phyloP scores from a whole-genome alignment of 2,888 invertebrate species.

The Ochropacha duplaris region DNA sequence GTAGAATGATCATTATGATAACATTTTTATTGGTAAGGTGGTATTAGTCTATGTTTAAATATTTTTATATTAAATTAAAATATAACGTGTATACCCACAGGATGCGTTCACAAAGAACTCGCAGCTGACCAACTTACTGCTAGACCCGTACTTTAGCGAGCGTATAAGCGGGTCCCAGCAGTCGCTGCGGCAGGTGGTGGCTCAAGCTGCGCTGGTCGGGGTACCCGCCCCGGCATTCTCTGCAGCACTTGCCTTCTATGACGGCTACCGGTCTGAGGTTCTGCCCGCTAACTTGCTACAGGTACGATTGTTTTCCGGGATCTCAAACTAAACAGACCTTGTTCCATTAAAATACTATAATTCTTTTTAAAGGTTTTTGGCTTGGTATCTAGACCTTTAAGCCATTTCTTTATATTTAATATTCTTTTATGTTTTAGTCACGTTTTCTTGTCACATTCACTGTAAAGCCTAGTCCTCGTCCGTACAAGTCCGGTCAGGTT shows the following conservation, averaged over 20 bases:
- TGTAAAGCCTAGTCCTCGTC: no score
- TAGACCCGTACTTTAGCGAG: slow-evolving; percentile 96
- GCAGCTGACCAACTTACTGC: slow-evolving; percentile 91
- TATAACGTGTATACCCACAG: slow-evolving; percentile 60
- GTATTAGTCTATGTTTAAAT: no score
- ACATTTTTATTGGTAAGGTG: no score
- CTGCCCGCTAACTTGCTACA: slow-evolving; percentile 98
- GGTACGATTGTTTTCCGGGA: slow-evolving; percentile 73
- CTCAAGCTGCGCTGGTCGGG: slow-evolving; percentile 88
- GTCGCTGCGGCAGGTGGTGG: slow-evolving; percentile 93
- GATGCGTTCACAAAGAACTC: slow-evolving; percentile 96
- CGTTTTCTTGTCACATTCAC: no score
- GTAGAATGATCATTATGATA: no score
- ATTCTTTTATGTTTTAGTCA: no score
- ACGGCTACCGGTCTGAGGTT: slow-evolving; percentile 93
- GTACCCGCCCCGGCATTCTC: slow-evolving; percentile 97
- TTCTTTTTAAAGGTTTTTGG: background rate
- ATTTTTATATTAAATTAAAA: no score
- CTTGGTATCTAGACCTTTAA: no score
- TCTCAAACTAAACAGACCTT: no score
- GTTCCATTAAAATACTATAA: no score
- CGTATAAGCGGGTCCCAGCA: slow-evolving; percentile 91
- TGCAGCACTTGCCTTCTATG: slow-evolving; percentile 97
- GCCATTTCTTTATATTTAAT: no score
- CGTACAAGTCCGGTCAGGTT: no score